Evolutionary conservation across 2,888 invertebrate genomes (phyloP).

Genomic region (Drosophila pegasa): DNA sequence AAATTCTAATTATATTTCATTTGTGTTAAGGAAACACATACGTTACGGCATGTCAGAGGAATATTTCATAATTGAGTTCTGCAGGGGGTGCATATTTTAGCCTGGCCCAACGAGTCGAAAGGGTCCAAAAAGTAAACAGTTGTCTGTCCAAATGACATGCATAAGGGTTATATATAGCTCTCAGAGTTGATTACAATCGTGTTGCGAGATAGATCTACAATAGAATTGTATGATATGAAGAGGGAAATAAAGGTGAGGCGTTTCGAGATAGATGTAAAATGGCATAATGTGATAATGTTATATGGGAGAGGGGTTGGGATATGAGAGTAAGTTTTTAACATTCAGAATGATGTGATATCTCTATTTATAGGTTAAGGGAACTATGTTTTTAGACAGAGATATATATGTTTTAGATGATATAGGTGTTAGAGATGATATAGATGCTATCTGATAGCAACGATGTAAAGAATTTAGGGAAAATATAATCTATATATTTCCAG

Average conservation of each 20-base stretch:
- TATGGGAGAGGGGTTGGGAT: neutral
- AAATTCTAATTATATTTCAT: conserved; percentile 38
- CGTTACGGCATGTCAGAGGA: conserved; percentile 16
- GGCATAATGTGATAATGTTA: neutral
- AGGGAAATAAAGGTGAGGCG: neutral
- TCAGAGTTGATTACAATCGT: neutral
- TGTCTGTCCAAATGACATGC: conserved; percentile 6
- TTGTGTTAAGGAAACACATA: conserved; percentile 33
- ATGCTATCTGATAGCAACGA: no score
- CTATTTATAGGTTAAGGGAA: no score
- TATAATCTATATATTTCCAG: no score
- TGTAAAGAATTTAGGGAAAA: no score
- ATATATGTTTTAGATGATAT: no score
- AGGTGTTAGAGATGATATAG: no score
- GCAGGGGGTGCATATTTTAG: conserved; percentile 50
- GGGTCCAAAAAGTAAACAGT: conserved; percentile 16
- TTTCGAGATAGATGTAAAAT: neutral
- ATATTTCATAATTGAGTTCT: conserved; percentile 46
- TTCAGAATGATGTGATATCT: no score
- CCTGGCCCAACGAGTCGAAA: conserved; percentile 1
- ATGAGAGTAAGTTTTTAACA: no score
- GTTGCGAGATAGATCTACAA: neutral
- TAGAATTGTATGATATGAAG: neutral
- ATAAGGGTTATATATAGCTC: conserved; percentile 4
- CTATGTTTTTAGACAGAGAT: no score